phyloP scores from a whole-genome alignment of 2,888 invertebrate species.

The Cerastoderma edule region DNA sequence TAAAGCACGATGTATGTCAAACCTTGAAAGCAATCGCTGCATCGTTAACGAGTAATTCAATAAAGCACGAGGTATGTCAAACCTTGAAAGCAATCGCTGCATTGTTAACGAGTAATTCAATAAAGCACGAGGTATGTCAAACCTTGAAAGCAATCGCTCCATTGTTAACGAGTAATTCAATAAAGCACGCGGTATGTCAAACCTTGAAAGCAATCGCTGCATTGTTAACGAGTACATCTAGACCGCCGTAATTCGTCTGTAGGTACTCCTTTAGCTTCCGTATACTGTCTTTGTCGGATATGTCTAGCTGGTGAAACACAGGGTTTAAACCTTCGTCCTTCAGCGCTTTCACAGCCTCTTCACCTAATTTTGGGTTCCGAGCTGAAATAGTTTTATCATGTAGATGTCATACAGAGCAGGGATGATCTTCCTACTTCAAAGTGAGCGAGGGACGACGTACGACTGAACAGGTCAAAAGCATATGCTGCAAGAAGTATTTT shows the following conservation, averaged over 20 bases:
- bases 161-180: slow-evolving; percentile 82
- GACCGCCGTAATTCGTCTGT: slow-evolving; percentile 72
- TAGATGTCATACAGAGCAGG: not conserved
- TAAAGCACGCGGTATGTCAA: slow-evolving; percentile 67
- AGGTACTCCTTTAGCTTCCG: slow-evolving; percentile 65
- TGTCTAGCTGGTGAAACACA: slow-evolving; percentile 89
- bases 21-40: no score
- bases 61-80: no score
- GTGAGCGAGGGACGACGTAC: not conserved
- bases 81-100: no score
- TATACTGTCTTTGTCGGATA: slow-evolving; percentile 85
- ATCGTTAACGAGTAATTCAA: no score
- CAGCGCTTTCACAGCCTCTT: slow-evolving; percentile 68
- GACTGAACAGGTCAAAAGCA: not conserved
- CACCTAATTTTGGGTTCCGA: slow-evolving; percentile 69
- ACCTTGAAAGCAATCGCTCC: slow-evolving; percentile 55
- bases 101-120: no score
- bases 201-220: slow-evolving; percentile 55
- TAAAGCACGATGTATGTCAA: no score
- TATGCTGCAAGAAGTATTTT: not conserved
- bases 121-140: no score
- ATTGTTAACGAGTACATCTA: slow-evolving; percentile 81
- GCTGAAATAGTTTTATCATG: slow-evolving; percentile 55
- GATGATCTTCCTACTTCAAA: not conserved
- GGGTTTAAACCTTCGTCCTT: slow-evolving; percentile 83